Evolutionary conservation across 2,888 invertebrate species (phyloP), one percentile per base, ranked within the genome.

Genomic region (Lasioglossum leucozonium): DNA sequence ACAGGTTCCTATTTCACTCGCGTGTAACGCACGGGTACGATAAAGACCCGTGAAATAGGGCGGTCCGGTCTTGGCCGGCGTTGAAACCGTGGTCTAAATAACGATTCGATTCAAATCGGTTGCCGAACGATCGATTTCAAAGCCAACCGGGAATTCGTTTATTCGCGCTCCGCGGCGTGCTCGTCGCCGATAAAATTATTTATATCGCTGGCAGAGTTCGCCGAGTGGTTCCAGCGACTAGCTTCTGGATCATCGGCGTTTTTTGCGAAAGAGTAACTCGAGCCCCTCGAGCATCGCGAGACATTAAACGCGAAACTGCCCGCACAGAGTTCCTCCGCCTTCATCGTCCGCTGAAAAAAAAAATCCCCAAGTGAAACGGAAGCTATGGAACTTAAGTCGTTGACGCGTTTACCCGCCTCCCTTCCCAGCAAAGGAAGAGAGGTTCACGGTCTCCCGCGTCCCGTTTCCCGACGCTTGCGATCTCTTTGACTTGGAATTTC

Each of bases 401-500:
- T 47, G 73, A 8, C 51, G 30, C 42, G 34, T 18, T 30, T 30
- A 3, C 30, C 6, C 16, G 5, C 18, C 11, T 71, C 51, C 3
- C 77, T 74, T 77, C 18, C 37, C 71, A 30, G 62, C 26, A 42
- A 76, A 79, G 34, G 40, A 26, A 37, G 26, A 2, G 16, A 2
- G 16, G 13, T 16, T 16, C 26, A 42, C 22, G 40, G 40, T 55
- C 47, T 72, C n/a, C 72, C n/a, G 16, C 62, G 71, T 71, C 16
- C 18, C 65, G 55, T 73, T 18, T 72, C 30, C 40, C 47, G 18
- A 71, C 62, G 8, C 3, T n/a, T 11, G 34, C 16, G 77, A 72
- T 65, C 83, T 77, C 83, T 79, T 86, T 79, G 86, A 81, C 84
- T 79, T 72, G 51, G 55, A 87, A 77, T 86, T 77, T 58, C 58